Base-by-base conservation (phyloP, 2,888 invertebrate genomes). In the Scrobipalpa costella region DNA sequence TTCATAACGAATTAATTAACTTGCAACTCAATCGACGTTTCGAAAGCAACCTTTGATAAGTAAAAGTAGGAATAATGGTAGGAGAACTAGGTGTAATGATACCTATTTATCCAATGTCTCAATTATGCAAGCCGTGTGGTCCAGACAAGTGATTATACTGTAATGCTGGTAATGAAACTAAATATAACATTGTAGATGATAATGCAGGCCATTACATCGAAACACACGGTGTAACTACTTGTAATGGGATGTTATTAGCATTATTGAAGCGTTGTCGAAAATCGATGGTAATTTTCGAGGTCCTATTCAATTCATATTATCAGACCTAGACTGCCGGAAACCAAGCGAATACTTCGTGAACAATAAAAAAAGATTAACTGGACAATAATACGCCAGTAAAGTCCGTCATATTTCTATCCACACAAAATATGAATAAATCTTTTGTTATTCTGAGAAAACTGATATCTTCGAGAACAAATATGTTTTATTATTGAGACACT, bases 61-160 rank as follows among this genome's bases (percentile, higher is more conserved):
- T 74, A 76, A 72, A 74, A 75, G 70, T 78, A 74, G 71, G 70
- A 71, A 72, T 75, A 76, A 80, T 81, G 77, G 79, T 76, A 79
- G 75, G 73, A 79, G 72, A 76, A 75, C 67, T 73, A 68, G 66
- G 74, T 73, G 73, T 83, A 83, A 84, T 83, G 79, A 83, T 82
- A 80, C 77, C 72, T 78, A 84, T 80, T 78, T 80, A 73, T 78
- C 71, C 75, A 79, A 85, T 87, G 85, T 87, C 88, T 90, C 90
- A 88, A 91, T 90, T 87, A 88, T 75, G 71, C 74, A 72, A 71
- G 70, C 73, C 78, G 90, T 90, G 90, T 89, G 90, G 90, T 88
- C 90, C 74, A 69, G 63, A 74, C 73, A 77, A 76, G 75, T 82
- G 76, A 88, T 88, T 87, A 88, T 80, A 81, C 44, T 55, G 69